A percentile compares a stretch with the other conserved stretches of the same genome.
Conservation (phyloP, 2,888 invertebrate genomes). For the Lathronympha strigana region DNA sequence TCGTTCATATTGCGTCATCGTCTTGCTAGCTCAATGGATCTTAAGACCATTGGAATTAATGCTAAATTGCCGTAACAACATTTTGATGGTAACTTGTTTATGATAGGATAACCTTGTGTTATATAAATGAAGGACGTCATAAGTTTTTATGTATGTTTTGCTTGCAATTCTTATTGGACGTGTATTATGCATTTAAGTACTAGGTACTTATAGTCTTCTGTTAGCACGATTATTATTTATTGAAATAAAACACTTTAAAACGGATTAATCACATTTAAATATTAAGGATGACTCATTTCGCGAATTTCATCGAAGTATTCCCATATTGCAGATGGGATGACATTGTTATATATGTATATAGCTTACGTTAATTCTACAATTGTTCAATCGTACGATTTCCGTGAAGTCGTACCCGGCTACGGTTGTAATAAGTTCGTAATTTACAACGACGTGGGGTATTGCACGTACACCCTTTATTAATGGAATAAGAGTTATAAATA, state of each 20-base stretch:
- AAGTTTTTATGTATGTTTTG: neutral
- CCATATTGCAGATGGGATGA: too few relatives aligned
- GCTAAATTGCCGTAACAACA: too few relatives aligned
- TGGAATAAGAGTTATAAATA: neutral
- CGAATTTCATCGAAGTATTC: too few relatives aligned
- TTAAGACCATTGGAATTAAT: neutral
- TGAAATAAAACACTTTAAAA: too few relatives aligned
- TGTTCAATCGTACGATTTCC: neutral
- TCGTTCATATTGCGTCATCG: constrained; percentile 33
- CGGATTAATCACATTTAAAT: too few relatives aligned
- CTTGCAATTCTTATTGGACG: neutral
- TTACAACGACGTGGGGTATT: neutral
- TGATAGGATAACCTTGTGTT: neutral
- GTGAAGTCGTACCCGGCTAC: neutral
- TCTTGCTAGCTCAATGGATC: neutral
- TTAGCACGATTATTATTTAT: too few relatives aligned
- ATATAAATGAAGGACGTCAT: neutral
- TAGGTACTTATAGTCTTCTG: too few relatives aligned
- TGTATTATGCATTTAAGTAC: neutral
- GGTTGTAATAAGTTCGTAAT: neutral
- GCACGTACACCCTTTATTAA: neutral
- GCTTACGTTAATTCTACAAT: too few relatives aligned
- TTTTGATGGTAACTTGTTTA: constrained; percentile 2
- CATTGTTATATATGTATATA: too few relatives aligned
- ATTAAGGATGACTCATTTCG: too few relatives aligned